Evolutionary conservation across 1,140 invertebrate genomes (phyloP).

Genomic region (Portunus trituberculatus): DNA sequence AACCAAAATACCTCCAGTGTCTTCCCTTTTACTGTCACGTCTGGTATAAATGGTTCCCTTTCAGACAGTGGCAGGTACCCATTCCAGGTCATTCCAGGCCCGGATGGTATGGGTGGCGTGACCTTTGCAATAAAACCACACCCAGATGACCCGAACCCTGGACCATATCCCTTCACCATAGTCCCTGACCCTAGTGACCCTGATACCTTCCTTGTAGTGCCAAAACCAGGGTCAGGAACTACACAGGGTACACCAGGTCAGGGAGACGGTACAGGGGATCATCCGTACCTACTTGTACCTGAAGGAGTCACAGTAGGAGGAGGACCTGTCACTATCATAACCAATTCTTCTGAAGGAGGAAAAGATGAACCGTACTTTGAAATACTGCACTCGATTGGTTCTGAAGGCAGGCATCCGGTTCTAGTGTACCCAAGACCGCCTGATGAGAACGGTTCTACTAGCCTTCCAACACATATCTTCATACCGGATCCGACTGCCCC

Average conservation of each 20-base stretch:
- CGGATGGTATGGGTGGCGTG: neutral
- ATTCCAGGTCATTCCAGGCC: neutral
- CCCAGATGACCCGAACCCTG: neutral
- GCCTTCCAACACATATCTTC: neutral
- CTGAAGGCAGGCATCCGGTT: neutral
- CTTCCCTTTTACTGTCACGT: neutral
- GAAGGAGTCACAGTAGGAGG: neutral
- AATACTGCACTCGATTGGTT: neutral
- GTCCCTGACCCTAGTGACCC: neutral
- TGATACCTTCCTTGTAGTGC: neutral
- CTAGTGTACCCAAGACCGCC: slow-evolving; percentile 13
- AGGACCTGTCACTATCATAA: neutral
- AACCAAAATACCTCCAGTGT: neutral
- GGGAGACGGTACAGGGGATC: neutral
- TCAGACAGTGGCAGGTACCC: neutral
- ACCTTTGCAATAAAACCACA: neutral
- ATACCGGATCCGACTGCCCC: neutral
- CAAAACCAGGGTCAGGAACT: neutral
- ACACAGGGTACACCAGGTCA: neutral
- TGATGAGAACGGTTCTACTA: neutral
- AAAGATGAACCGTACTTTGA: neutral
- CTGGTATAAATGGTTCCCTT: neutral
- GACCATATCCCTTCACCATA: neutral
- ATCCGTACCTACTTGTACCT: neutral
- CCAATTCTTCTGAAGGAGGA: neutral